These are phyloP conservation scores for Probaryconus sp. DNA, from an alignment of 1,140 invertebrate species.

Conservation along the genomic window DNA sequence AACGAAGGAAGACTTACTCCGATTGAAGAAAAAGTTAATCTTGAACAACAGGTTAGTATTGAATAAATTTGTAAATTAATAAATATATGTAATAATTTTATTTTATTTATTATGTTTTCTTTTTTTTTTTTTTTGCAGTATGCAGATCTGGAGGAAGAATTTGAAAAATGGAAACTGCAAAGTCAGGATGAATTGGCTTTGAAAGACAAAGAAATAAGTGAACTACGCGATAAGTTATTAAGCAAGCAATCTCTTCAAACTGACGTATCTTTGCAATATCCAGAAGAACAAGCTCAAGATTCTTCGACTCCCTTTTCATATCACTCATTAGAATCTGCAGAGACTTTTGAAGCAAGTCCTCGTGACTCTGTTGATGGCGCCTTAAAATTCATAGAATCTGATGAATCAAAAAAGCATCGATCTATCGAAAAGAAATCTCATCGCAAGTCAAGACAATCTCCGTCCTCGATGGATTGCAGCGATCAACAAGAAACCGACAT, in stretches of 20 bases:
- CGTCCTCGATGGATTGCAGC: slow-evolving; percentile 23
- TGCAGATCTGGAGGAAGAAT: slow-evolving; percentile 85
- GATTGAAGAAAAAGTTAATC: slow-evolving; percentile 85
- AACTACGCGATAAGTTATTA: slow-evolving; percentile 78
- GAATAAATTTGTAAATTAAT: slow-evolving; percentile 3
- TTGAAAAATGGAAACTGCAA: slow-evolving; percentile 79
- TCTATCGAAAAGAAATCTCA: neutral
- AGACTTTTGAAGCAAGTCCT: slow-evolving; percentile 23
- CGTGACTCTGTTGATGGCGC: slow-evolving; percentile 13
- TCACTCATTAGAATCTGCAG: slow-evolving; percentile 49
- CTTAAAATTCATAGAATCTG: neutral
- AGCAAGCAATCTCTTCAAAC: slow-evolving; percentile 19
- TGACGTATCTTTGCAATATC: slow-evolving; percentile 67
- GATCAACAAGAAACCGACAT: slow-evolving; percentile 37
- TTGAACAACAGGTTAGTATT: slow-evolving; percentile 82
- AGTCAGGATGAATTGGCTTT: slow-evolving; percentile 74
- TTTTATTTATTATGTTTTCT: too few relatives aligned
- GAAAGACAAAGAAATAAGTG: slow-evolving; percentile 79
- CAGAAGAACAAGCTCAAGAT: slow-evolving; percentile 59
- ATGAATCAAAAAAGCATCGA: slow-evolving; percentile 26
- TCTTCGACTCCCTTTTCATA: slow-evolving; percentile 53
- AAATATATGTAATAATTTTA: neutral
- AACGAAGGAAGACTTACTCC: slow-evolving; percentile 81
- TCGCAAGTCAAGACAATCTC: slow-evolving; percentile 3
- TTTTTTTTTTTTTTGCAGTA: too few relatives aligned